Evolutionary conservation across 2,888 invertebrate genomes (phyloP), one percentile per base, ranked within the genome.

Genomic region (Balanococcus diminutus): DNA sequence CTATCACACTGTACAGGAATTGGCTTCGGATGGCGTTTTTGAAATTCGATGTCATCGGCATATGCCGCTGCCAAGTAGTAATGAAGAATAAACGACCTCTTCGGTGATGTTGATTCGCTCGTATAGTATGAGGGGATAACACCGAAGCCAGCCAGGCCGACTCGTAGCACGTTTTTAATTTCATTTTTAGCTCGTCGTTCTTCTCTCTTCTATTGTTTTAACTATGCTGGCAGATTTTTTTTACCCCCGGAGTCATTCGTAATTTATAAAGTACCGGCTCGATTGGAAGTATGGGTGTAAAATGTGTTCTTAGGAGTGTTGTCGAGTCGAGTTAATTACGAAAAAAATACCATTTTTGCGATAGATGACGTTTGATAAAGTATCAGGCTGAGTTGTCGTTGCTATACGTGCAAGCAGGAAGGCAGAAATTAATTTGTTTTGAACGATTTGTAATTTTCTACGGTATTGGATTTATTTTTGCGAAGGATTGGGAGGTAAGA

Each of bases 11-110:
- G 14, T 2, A 51, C 51, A 51, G 6, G 51, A 51, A 8, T 67
- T 14, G 75, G 31, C 6, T 56, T 46, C 22, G 9, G 61, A 1
- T 19, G 51, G 51, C 19, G 19, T 22, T 75, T 75, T 75, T 32
- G 32, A 75, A 75, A 75, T 75, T 75, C 75, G 75, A 32, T 75
- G 75, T 75, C 75, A 75, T 32, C 19, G 75, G 75, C 75, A 75
- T 75, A 75, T 75, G 75, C 75, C 16, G 75, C 75, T 14, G 14
- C 32, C 1, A 31, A 75, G 75, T 75, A 75, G 31, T 75, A 75
- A 75, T 75, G 32, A 75, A 75, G 75, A 75, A 75, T 75, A 36
- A 75, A 75, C 32, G 75, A 32, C 67, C 28, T 25, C 25, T 14
- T 67, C 61, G 61, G 19, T 67, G 14, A 67, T 67, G 61, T 67